These are phyloP conservation scores for Premnoplex brunnescens DNA, from an alignment of 2,797 vertebrate genomes.

Conservation along the genomic window DNA sequence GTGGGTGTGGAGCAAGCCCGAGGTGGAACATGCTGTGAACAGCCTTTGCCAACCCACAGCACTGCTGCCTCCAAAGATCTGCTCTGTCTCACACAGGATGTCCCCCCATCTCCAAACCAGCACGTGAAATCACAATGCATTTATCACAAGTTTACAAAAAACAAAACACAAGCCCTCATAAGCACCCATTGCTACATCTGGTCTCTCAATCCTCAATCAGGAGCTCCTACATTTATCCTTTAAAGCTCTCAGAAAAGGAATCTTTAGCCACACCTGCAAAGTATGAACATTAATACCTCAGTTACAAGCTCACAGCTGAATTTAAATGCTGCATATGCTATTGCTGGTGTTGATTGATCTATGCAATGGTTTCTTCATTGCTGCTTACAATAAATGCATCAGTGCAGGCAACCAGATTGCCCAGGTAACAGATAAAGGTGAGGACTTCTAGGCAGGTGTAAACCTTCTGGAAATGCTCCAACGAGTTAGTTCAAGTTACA, in stretches of 20 bases:
- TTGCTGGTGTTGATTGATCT: background rate
- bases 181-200: background rate
- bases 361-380: background rate
- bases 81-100: background rate
- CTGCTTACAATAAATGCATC: background rate
- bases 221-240: background rate
- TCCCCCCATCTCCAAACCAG: background rate
- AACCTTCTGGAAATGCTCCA: background rate
- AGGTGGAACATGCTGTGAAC: background rate
- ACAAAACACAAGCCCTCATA: background rate
- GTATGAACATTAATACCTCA: background rate
- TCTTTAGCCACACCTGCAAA: background rate
- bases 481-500: background rate
- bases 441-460: background rate
- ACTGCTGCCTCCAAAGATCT: background rate
- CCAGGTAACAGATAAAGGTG: background rate
- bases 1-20: background rate
- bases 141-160: background rate
- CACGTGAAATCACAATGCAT: background rate
- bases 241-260: background rate
- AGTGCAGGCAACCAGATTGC: background rate
- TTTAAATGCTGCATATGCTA: background rate
- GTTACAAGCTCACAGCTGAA: background rate
- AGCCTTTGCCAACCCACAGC: background rate
- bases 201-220: background rate